These are phyloP conservation scores for Tragulus kanchil DNA, from an alignment of 2,113 vertebrate species.

Conservation along the genomic window DNA sequence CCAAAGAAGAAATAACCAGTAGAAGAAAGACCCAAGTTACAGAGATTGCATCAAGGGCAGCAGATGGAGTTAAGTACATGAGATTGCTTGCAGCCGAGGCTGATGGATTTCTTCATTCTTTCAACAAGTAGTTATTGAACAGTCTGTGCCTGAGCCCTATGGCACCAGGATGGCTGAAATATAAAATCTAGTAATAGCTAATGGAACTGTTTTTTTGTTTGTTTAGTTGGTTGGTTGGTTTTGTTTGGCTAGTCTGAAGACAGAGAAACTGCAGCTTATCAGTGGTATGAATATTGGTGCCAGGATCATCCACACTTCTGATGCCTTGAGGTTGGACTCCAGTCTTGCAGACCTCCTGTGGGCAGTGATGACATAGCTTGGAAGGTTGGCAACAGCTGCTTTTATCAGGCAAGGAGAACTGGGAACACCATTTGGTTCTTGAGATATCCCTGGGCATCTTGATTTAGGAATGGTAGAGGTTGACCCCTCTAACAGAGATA, in stretches of 20 bases:
- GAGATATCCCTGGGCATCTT: background rate
- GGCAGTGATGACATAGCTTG: background rate
- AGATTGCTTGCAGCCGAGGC: background rate
- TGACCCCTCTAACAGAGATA: background rate
- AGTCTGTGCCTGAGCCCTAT: background rate
- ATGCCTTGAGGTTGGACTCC: background rate
- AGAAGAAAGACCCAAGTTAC: background rate
- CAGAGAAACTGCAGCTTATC: background rate
- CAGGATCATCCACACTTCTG: background rate
- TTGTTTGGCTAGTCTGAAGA: background rate
- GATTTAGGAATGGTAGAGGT: background rate
- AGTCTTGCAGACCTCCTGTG: background rate
- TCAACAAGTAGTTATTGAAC: slow-evolving; percentile 25
- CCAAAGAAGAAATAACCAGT: background rate
- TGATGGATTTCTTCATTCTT: background rate
- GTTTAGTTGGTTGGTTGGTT: background rate
- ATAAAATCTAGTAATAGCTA: slow-evolving; percentile 10
- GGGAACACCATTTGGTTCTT: background rate
- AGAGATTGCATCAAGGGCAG: background rate
- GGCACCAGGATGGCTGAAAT: background rate
- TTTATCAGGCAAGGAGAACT: slow-evolving; percentile 10
- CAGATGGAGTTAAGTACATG: background rate
- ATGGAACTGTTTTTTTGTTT: background rate
- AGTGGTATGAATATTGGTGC: background rate
- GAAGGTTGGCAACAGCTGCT: background rate